Evolutionary conservation across 2,888 invertebrate species (phyloP), one percentile per base, ranked within the genome.

Genomic region (Heterodera filipjevi): DNA sequence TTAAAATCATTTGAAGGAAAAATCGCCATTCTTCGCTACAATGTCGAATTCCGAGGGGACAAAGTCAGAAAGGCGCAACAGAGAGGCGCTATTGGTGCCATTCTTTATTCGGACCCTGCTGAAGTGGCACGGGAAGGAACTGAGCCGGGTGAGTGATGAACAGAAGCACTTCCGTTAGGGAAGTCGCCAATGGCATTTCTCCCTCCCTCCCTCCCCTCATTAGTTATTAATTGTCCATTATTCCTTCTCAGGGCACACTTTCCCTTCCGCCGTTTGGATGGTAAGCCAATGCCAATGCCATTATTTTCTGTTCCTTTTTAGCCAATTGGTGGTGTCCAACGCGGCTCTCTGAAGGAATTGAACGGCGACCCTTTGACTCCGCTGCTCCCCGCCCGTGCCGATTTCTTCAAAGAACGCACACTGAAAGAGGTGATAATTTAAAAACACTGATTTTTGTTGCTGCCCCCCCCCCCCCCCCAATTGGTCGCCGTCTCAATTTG

Each of bases 351-450:
- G 68, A 80, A 68, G 76, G 19, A 39, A 27, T 14, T 22, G 22
- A 91, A 72, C 77, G 92, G 92, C 3, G 92, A 92, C 83, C 91
- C 91, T 14, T 85, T 91, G 3, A 91, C 91, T 3, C 91, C 91
- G 2, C 89, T 90, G 8, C 91, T 91, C 84, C 92, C 92, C 0
- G 87, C 91, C 16, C 90, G 89, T 75, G 89, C 90, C 90, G 87
- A 85, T 83, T 77, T 86, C 27, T 86, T 81, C 10, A 64, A 22
- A 22, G 75, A n/a, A 19, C 46, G 75, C 30, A 75, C 75, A 2
- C 30, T 75, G 30, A 19, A 75, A 64, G 32, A 75, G 66, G 75
- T 75, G 19, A 22, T 59, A n/a, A n/a, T n/a, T n/a, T n/a, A n/a
- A n/a, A n/a, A n/a, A n/a, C n/a, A n/a, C n/a, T n/a, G n/a, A n/a